phyloP scores from a whole-genome alignment of 2,888 invertebrate genomes.

The Cylloceria caligata region DNA sequence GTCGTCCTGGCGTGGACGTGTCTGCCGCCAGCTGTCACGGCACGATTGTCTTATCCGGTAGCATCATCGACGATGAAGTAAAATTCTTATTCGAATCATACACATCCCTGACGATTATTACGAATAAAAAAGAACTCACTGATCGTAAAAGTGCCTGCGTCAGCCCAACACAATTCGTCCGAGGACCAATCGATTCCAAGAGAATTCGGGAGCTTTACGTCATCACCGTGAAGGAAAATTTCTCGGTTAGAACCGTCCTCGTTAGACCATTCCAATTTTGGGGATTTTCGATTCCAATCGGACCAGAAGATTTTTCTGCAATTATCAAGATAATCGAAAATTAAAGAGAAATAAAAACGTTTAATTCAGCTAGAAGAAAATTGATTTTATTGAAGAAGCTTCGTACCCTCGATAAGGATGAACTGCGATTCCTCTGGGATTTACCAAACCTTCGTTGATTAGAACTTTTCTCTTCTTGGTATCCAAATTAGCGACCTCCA shows the following conservation, averaged over 20 bases:
- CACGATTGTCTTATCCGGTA: too few species aligned
- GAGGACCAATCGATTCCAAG: constrained; percentile 93
- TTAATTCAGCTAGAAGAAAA: not conserved
- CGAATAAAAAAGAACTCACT: constrained; percentile 80
- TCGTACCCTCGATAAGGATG: constrained; percentile 94
- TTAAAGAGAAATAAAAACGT: not conserved
- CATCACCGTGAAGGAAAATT: constrained; percentile 88
- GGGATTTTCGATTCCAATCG: constrained; percentile 96
- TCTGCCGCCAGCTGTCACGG: too few species aligned
- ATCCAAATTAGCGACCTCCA: constrained; percentile 95
- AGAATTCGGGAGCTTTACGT: constrained; percentile 96
- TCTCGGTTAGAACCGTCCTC: constrained; percentile 95
- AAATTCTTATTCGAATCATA: too few species aligned
- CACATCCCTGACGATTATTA: too few species aligned
- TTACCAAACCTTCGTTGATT: constrained; percentile 91
- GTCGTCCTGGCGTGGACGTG: too few species aligned
- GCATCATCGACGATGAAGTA: too few species aligned
- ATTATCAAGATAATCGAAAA: constrained; percentile 61
- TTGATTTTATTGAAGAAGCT: constrained; percentile 20
- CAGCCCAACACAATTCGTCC: constrained; percentile 97
- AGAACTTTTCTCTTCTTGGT: constrained; percentile 91
- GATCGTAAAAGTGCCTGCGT: constrained; percentile 91
- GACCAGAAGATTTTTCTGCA: constrained; percentile 98
- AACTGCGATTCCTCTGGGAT: constrained; percentile 97
- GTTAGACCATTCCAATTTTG: constrained; percentile 97